Conservation (phyloP, 2,113 vertebrate species). For the Gallinago undulata region DNA sequence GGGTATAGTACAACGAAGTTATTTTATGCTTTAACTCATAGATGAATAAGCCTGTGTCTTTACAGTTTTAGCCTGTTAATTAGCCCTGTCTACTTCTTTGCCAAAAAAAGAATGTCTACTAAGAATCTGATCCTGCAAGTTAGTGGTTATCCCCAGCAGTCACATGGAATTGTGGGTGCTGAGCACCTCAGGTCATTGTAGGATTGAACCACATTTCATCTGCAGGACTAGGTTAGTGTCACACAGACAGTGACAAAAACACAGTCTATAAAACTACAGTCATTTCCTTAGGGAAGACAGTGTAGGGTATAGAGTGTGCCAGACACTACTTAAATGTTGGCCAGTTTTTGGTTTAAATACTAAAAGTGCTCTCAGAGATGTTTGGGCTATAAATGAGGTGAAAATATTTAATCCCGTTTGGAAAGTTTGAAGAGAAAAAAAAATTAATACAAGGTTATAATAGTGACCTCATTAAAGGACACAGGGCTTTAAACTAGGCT, state of each 20-base stretch:
- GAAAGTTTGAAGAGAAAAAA: not conserved
- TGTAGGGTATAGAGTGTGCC: not conserved
- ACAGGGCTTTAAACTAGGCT: not conserved
- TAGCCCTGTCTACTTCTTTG: not conserved
- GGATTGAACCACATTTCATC: not conserved
- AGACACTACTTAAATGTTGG: not conserved
- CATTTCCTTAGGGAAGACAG: not conserved
- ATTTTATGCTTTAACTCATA: not conserved
- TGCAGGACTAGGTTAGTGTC: not conserved
- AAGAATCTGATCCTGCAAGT: not conserved
- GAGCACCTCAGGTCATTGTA: not conserved
- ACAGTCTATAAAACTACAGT: not conserved
- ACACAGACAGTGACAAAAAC: not conserved
- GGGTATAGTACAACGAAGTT: not conserved
- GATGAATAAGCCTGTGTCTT: not conserved
- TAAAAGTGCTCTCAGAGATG: not conserved
- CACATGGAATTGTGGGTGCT: not conserved
- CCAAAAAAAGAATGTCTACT: not conserved
- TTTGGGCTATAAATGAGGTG: not conserved
- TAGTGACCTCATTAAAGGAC: not conserved
- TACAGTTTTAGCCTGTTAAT: not conserved
- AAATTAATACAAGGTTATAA: not conserved
- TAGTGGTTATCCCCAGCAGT: not conserved
- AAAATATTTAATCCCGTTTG: not conserved
- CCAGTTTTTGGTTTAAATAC: not conserved